Evolutionary conservation across 2,888 invertebrate species (phyloP).

Genomic region (Anagyrus pseudococci): DNA sequence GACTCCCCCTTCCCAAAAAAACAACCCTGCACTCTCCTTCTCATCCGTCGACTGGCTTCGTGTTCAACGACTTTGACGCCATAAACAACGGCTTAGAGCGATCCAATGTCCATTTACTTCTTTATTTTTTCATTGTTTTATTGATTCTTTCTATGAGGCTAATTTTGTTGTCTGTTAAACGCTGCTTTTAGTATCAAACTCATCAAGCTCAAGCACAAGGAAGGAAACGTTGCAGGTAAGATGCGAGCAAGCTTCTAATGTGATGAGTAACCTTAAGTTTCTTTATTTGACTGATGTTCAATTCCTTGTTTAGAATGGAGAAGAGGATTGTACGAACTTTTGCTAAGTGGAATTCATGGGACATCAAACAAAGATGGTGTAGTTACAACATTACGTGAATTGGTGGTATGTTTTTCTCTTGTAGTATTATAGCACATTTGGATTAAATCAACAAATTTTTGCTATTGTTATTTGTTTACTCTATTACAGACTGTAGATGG

Average conservation of each 20-base stretch:
- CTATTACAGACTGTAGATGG: conserved; percentile 72
- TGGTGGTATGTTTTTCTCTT: conserved; percentile 69
- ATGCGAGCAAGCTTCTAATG: neutral
- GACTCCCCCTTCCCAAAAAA: too few species aligned
- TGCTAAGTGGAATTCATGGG: conserved; percentile 80
- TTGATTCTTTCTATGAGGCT: too few species aligned
- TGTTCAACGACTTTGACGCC: too few species aligned
- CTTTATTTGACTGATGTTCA: neutral
- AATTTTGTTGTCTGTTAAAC: conserved; percentile 48
- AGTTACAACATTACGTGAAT: conserved; percentile 74
- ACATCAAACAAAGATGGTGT: conserved; percentile 80
- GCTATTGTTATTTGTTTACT: neutral
- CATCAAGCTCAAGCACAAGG: conserved; percentile 60
- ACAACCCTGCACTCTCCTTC: too few species aligned
- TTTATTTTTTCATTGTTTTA: too few species aligned
- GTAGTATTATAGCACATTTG: neutral
- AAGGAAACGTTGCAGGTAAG: conserved; percentile 58
- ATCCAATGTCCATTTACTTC: too few species aligned
- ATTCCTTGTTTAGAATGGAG: conserved; percentile 69
- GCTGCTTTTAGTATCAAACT: conserved; percentile 61
- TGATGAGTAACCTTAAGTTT: neutral
- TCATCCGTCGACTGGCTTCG: too few species aligned
- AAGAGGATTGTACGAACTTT: conserved; percentile 79
- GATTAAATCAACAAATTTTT: neutral
- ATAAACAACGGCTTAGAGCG: too few species aligned